Conservation (phyloP, 1,140 invertebrate genomes). For the Zaprionus ghesquierei region DNA sequence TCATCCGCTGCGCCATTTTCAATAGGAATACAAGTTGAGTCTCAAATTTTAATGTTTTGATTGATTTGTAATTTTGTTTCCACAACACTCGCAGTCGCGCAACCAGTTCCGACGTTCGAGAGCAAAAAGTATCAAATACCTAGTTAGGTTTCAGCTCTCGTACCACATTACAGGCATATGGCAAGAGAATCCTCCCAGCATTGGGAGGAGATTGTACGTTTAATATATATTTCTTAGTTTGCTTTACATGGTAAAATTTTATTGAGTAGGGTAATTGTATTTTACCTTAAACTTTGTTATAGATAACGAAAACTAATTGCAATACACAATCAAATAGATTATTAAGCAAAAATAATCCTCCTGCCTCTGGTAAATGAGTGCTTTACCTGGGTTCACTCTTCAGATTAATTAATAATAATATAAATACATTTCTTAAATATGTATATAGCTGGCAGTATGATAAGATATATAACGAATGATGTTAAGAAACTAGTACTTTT, state of each 20-base stretch:
- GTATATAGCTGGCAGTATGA: background rate
- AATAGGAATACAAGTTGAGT: conserved; percentile 74
- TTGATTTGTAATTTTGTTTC: conserved; percentile 79
- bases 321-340: too few species aligned
- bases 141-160: conserved; percentile 28
- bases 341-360: too few species aligned
- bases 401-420: too few species aligned
- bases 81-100: conserved; percentile 46
- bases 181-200: background rate
- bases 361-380: too few species aligned
- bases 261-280: too few species aligned
- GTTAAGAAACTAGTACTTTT: too few species aligned
- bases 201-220: too few species aligned
- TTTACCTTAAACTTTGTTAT: too few species aligned
- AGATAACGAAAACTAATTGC: too few species aligned
- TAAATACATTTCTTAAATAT: background rate
- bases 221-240: background rate
- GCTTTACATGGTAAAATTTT: background rate
- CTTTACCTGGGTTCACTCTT: too few species aligned
- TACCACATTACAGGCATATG: conserved; percentile 5
- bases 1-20: conserved; percentile 54
- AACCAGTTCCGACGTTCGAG: conserved; percentile 33
- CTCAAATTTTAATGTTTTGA: conserved; percentile 81
- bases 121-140: conserved; percentile 72
- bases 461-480: too few species aligned